Evolutionary conservation across 2,888 invertebrate species (phyloP).

Genomic region (Eremobia ochroleuca): DNA sequence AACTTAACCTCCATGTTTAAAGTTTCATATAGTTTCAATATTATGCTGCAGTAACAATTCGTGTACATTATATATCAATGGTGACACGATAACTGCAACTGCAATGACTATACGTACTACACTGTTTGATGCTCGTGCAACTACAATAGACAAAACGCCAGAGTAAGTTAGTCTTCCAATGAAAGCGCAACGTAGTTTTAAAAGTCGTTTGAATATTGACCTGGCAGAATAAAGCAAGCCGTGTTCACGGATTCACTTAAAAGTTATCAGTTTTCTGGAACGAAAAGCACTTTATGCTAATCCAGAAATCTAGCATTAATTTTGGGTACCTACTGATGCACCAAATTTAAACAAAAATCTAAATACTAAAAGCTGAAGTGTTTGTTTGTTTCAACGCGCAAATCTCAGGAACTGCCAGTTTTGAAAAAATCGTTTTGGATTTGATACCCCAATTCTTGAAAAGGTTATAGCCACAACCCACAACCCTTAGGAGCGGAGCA

Average conservation of each 20-base stretch:
- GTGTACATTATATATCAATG: constrained; percentile 7
- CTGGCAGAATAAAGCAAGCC: constrained; percentile 40
- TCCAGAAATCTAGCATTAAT: not conserved
- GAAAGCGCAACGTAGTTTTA: constrained; percentile 47
- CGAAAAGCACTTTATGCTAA: constrained; percentile 23
- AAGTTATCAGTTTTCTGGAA: constrained; percentile 49
- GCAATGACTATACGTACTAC: constrained; percentile 1
- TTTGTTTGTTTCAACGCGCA: not conserved
- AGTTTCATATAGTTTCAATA: not conserved
- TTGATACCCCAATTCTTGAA: not conserved
- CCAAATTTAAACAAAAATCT: not conserved
- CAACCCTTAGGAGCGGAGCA: not conserved
- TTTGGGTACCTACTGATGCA: not conserved
- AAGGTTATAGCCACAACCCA: not conserved
- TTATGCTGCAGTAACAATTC: constrained; percentile 1
- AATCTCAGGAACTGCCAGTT: not conserved
- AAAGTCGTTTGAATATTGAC: constrained; percentile 58
- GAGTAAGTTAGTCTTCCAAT: constrained; percentile 32
- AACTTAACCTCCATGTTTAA: not conserved
- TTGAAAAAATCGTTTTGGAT: not conserved
- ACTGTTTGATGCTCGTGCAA: not conserved
- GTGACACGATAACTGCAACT: constrained; percentile 2
- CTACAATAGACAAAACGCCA: constrained; percentile 49
- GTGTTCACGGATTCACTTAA: constrained; percentile 36
- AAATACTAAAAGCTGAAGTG: not conserved